Evolutionary conservation across 2,113 vertebrate genomes (phyloP).

Genomic region (Rattus rattus): DNA sequence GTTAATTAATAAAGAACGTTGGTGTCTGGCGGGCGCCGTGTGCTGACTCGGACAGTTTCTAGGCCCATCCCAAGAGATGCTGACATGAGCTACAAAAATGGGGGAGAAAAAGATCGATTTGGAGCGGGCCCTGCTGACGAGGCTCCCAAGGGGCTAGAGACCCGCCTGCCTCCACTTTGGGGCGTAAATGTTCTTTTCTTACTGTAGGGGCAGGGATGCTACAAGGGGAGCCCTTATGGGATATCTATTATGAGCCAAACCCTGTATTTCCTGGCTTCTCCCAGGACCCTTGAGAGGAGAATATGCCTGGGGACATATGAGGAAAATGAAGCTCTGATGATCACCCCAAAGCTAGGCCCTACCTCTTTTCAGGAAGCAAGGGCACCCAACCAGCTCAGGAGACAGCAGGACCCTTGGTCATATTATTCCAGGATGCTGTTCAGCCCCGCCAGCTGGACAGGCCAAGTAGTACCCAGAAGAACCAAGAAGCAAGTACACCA

Average conservation of each 20-base stretch:
- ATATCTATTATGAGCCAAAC: neutral
- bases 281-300: neutral
- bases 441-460: neutral
- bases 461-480: neutral
- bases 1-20: constrained; percentile 81
- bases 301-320: accelerated
- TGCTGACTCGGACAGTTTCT: constrained; percentile 73
- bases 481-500: neutral
- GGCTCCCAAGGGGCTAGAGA: neutral
- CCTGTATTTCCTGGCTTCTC: neutral
- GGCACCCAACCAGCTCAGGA: neutral
- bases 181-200: neutral
- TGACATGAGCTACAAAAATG: constrained; percentile 45
- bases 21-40: constrained; percentile 52
- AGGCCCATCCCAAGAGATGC: constrained; percentile 66
- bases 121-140: constrained; percentile 36
- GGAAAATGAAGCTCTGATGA: neutral
- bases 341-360: neutral
- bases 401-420: neutral
- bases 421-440: neutral
- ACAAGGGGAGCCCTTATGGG: neutral
- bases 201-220: neutral
- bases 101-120: constrained; percentile 43
- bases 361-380: neutral
- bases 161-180: neutral